Base-by-base conservation (phyloP, 2,888 invertebrate genomes). In the Hemithea aestivaria region DNA sequence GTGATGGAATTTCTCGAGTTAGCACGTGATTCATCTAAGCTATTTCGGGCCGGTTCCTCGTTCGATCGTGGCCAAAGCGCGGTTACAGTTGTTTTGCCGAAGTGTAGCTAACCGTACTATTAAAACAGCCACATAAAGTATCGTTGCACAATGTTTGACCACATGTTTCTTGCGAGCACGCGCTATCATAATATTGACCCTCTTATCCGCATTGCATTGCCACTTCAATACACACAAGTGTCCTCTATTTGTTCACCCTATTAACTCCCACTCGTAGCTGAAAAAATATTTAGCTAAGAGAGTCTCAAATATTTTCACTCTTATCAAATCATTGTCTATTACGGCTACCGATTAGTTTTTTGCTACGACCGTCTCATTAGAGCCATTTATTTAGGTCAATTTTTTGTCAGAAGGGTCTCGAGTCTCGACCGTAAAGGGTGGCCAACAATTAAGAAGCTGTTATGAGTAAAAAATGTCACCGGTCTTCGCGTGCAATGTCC, bases 181-280 rank as follows among this genome's bases (percentile, higher is more conserved):
- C 77, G 79, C 79, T 81, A 84, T 80, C 82, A 87, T 73, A 85
- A 87, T 85, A 87, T 87, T 85, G 80, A 83, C 76, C 66, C 80
- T 80, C 81, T 81, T 73, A 81, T 78, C 73, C 76, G 65, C 80
- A 73, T 72, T 70, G 69, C 73, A 74, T 67, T 78, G 74, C 71
- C 64, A 66, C 73, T 80, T 71, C 70, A 65, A 75, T 44, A 39
- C 41, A 68, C 66, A 75, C 77, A 73, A 79, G 77, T 77, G 70
- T 65, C 65, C 68, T 66, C 62, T 74, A 77, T 83, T 81, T 78
- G 71, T 75, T 69, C 72, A 78, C 71, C 76, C 76, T 72, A 82
- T 84, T 84, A 84, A 73, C 64, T 53, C 61, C 62, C 74, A 77
- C 83, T 81, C 72, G 74, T 70, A 66, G 66, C 63, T 72, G 73